phyloP scores from a whole-genome alignment of 2,888 invertebrate genomes.

The Phyllotreta striolata region DNA sequence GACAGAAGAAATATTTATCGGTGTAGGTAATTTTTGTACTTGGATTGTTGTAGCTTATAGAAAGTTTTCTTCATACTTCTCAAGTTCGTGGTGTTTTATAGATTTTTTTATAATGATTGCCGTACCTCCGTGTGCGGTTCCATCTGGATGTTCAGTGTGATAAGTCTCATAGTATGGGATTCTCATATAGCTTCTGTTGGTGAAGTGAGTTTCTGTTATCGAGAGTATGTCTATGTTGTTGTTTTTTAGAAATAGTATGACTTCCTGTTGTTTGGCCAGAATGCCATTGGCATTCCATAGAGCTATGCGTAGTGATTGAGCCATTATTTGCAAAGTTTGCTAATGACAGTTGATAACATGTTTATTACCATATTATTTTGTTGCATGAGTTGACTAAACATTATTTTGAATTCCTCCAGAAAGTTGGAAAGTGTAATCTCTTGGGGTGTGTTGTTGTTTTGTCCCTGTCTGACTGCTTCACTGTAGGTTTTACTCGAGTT shows the following conservation, averaged over 20 bases:
- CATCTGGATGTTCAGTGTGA: slow-evolving; percentile 8
- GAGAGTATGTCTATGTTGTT: slow-evolving; percentile 1
- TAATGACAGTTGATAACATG: slow-evolving; percentile 5
- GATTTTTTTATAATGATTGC: slow-evolving; percentile 3
- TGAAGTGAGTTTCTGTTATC: slow-evolving; percentile 2
- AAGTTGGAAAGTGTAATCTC: slow-evolving; percentile 7
- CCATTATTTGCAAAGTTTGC: slow-evolving; percentile 5
- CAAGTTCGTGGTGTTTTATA: too few species aligned
- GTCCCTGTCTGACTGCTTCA: slow-evolving; percentile 2
- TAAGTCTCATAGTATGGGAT: slow-evolving; percentile 6
- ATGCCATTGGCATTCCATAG: slow-evolving; percentile 2
- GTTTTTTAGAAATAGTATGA: neutral
- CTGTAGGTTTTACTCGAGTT: neutral
- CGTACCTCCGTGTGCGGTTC: slow-evolving; percentile 2
- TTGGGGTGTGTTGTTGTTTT: slow-evolving; percentile 3
- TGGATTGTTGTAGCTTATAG: slow-evolving; percentile 8
- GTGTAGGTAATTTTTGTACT: neutral
- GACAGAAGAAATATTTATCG: slow-evolving; percentile 7
- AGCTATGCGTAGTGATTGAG: slow-evolving; percentile 8
- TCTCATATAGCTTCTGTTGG: neutral
- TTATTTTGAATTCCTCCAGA: slow-evolving; percentile 1
- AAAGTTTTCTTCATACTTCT: slow-evolving; percentile 5
- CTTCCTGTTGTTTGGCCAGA: neutral
- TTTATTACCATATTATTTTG: slow-evolving; percentile 8
- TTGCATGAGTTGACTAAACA: slow-evolving; percentile 5